Evolutionary conservation across 2,113 vertebrate genomes (phyloP).

Genomic region (Mustelus asterias): DNA sequence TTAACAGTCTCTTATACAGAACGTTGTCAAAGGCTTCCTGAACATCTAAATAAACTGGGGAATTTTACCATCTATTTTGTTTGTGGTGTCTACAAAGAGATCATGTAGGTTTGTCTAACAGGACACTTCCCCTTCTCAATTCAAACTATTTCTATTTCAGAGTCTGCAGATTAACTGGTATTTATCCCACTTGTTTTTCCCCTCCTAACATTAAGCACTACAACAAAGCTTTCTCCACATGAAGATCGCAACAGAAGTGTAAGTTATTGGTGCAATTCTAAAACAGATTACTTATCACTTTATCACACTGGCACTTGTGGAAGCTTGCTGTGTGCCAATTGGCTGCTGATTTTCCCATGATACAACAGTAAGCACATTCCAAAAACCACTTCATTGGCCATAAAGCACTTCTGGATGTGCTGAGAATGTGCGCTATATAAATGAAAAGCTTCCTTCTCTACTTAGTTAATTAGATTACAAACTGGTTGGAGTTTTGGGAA

Average conservation of each 20-base stretch:
- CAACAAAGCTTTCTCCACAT: background rate
- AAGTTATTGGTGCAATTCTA: background rate
- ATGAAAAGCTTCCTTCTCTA: background rate
- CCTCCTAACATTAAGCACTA: background rate
- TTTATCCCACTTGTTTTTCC: background rate
- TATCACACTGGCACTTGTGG: background rate
- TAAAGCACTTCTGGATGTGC: no score
- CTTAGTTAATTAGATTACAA: background rate
- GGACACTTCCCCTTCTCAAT: background rate
- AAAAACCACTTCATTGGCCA: background rate
- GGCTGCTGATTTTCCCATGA: background rate
- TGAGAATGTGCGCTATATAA: background rate
- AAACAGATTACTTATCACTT: background rate
- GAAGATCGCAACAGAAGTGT: background rate
- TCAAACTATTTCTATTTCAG: background rate
- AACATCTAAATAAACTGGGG: background rate
- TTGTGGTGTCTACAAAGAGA: background rate
- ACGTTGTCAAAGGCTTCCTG: background rate
- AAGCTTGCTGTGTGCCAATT: background rate
- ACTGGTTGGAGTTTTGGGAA: background rate
- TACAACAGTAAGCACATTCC: background rate
- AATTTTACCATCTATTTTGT: background rate
- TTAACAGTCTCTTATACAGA: background rate
- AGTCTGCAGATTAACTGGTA: background rate
- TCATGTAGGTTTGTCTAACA: background rate